phyloP scores from a whole-genome alignment of 2,113 vertebrate species.

The Ailurus styani region DNA sequence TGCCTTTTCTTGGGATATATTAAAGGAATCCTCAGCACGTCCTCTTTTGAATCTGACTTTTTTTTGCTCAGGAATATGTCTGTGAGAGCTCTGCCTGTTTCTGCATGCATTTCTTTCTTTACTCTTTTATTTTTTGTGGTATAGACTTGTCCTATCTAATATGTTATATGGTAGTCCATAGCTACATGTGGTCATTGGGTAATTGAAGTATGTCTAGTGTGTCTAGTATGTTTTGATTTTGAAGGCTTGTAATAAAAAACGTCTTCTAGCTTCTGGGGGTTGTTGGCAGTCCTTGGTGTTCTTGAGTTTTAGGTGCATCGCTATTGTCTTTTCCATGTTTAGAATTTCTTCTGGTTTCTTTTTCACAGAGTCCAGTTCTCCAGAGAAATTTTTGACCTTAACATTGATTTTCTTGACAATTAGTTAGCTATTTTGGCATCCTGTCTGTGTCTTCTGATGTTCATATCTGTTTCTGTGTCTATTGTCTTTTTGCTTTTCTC shows the following conservation, averaged over 20 bases:
- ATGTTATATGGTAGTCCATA: neutral
- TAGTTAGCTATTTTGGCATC: neutral
- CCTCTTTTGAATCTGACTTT: neutral
- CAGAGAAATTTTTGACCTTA: neutral
- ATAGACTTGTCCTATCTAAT: neutral
- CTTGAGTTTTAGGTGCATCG: neutral
- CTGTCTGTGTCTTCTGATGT: neutral
- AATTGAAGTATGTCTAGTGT: neutral
- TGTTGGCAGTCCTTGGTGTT: neutral
- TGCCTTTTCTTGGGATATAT: neutral
- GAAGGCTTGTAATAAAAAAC: neutral
- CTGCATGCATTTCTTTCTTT: neutral
- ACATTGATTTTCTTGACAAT: neutral
- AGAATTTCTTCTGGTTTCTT: neutral
- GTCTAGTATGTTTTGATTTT: no score
- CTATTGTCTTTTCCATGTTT: neutral
- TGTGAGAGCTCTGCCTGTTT: neutral
- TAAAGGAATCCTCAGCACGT: neutral
- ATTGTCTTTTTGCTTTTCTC: neutral
- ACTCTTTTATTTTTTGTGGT: neutral
- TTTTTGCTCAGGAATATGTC: neutral
- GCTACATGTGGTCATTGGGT: neutral
- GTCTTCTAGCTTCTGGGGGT: neutral
- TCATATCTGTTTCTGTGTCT: neutral
- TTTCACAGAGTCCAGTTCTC: neutral